These are phyloP conservation scores for Adelges cooleyi DNA, from an alignment of 1,140 invertebrate species.

Conservation along the genomic window DNA sequence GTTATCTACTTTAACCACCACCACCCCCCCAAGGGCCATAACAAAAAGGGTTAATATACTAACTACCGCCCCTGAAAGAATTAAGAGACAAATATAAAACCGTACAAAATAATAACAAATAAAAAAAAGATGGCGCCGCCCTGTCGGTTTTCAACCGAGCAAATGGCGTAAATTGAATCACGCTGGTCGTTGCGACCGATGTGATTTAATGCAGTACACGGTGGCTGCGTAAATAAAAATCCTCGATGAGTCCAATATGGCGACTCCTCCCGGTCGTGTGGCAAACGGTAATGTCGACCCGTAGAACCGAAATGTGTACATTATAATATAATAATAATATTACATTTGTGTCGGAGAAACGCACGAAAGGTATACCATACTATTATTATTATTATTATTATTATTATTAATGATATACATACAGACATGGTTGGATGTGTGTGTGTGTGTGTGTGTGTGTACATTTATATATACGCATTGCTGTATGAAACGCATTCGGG, in stretches of 20 bases:
- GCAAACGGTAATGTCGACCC: constrained; percentile 12
- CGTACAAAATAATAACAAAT: no score
- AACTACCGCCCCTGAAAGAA: no score
- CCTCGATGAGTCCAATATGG: constrained; percentile 17
- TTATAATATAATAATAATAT: constrained; percentile 1
- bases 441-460: background rate
- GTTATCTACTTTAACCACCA: no score
- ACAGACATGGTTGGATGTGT: no score
- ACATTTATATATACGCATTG: background rate
- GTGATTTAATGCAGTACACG: constrained; percentile 5
- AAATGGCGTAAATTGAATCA: constrained; percentile 8
- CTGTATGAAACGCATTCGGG: no score
- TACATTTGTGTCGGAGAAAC: background rate
- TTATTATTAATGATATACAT: no score
- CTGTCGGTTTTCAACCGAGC: constrained; percentile 5
- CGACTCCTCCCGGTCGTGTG: background rate
- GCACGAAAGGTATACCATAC: constrained; percentile 13
- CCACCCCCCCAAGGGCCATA: no score
- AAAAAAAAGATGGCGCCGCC: constrained; percentile 14
- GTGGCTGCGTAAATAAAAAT: constrained; percentile 14
- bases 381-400: no score
- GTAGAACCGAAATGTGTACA: background rate
- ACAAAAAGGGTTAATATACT: no score
- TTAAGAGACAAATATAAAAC: no score
- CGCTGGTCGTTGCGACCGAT: no score